Base-by-base conservation (phyloP, 2,797 vertebrate species). In the Dipus sagitta region DNA sequence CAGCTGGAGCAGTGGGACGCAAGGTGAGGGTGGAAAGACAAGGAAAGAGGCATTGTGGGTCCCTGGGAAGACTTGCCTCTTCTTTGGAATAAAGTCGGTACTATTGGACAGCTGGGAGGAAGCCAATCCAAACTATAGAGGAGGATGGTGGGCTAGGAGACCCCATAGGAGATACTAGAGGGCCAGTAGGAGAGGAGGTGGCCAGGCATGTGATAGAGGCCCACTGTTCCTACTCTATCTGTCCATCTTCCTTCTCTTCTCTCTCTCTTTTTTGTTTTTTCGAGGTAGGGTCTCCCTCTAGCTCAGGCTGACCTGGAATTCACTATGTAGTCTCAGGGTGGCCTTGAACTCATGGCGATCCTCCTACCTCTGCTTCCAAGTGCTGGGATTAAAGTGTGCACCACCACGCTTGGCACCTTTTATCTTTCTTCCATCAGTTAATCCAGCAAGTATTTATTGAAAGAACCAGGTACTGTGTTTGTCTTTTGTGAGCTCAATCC, bases 381-480 rank as follows among this genome's bases (percentile, higher is more conserved):
- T 38, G 38, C 38, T 38, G 38, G 38, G 38, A 38, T 38, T 38
- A 38, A 38, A 38, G 38, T 38, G 6, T 38, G 38, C 6, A 6
- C 38, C 38, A 38, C 38, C 38, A 38, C 38, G 38, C 38, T 38
- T 38, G 38, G 38, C 38, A 38, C 20, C 47, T 68, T 54, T n/a
- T 21, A 18, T 74, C 38, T 11, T 74, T 62, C 71, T 15, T 64
- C 47, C 60, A 17, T 68, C 88, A 30, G 54, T 83, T 79, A 85
- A 86, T 62, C 70, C 38, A 94, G 17, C 34, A 88, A 72, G 32
- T 83, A 60, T 81, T 90, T 85, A 26, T 21, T 32, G 52, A 78
- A 20, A 6, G 28, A 38, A 38, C 67, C 24, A 42, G 62, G 32
- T 23, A 38, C n/a, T 14, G 20, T 32, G 65, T 70, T 26, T 93